Conservation (phyloP, 1,140 invertebrate species). For the Bilobella aurantiaca region DNA sequence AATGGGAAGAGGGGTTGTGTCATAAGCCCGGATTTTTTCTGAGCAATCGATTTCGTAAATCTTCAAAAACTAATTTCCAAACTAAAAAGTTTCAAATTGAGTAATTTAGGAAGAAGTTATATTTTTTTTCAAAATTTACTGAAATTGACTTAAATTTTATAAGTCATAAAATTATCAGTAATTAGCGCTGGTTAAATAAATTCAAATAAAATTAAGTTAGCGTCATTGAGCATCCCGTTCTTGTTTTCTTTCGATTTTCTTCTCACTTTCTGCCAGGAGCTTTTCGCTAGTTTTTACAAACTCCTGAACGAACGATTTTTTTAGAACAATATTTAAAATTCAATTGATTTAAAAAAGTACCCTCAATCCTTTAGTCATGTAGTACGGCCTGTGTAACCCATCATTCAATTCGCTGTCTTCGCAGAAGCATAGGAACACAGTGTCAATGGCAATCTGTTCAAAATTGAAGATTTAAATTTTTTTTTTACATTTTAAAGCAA, state of each 20-base stretch:
- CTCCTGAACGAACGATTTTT: conserved; percentile 40
- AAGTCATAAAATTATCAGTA: too few relatives aligned
- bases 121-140: too few relatives aligned
- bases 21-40: too few relatives aligned
- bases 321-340: conserved; percentile 3
- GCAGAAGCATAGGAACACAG: conserved; percentile 73
- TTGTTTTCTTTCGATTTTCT: conserved; percentile 6
- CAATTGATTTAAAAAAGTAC: conserved; percentile 36
- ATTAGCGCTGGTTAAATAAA: too few relatives aligned
- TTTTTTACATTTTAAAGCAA: background rate
- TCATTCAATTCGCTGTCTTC: conserved; percentile 65
- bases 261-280: conserved; percentile 40
- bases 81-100: too few relatives aligned
- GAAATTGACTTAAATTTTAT: too few relatives aligned
- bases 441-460: conserved; percentile 76
- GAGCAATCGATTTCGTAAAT: too few relatives aligned
- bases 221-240: conserved; percentile 5
- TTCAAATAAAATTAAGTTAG: too few relatives aligned
- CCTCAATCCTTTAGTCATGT: conserved; percentile 64
- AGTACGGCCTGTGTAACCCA: conserved; percentile 59
- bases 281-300: conserved; percentile 57
- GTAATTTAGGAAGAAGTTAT: too few relatives aligned
- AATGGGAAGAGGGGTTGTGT: too few relatives aligned
- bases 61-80: too few relatives aligned
- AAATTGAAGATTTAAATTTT: conserved; percentile 9